Percentiles rank a stretch among this genome's conserved stretches.
Conservation (phyloP, 2,888 invertebrate genomes). For the Xylophagus ater region DNA sequence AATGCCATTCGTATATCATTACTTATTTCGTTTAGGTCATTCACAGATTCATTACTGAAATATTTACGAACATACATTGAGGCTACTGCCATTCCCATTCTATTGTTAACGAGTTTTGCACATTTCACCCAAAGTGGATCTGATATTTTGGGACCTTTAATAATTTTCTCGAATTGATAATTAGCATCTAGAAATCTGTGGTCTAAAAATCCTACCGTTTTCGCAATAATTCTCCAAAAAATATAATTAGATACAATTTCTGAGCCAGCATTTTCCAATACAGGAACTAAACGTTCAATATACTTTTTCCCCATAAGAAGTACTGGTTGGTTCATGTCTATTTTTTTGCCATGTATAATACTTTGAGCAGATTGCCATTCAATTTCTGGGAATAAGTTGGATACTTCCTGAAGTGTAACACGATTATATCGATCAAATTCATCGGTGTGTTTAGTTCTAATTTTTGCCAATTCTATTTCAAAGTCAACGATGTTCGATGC, state of each 20-base stretch:
- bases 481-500: constrained; percentile 4
- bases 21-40: not conserved
- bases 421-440: no score
- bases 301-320: not conserved
- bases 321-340: constrained; percentile 1
- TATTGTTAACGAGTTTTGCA: no score
- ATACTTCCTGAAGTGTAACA: no score
- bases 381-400: constrained; percentile 2
- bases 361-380: constrained; percentile 6
- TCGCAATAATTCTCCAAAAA: not conserved
- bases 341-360: constrained; percentile 1
- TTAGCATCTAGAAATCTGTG: not conserved
- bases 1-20: constrained; percentile 1
- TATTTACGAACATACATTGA: constrained; percentile 1
- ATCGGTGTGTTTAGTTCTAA: no score
- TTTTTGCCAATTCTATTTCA: constrained; percentile 4
- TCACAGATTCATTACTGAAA: not conserved
- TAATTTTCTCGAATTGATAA: not conserved
- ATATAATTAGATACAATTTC: constrained; percentile 4
- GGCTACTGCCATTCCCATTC: no score
- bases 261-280: not conserved
- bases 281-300: not conserved
- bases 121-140: not conserved
- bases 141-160: constrained; percentile 1
- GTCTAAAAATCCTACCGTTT: no score